phyloP scores from a whole-genome alignment of 1,140 invertebrate species.

The Drosophila pandora region DNA sequence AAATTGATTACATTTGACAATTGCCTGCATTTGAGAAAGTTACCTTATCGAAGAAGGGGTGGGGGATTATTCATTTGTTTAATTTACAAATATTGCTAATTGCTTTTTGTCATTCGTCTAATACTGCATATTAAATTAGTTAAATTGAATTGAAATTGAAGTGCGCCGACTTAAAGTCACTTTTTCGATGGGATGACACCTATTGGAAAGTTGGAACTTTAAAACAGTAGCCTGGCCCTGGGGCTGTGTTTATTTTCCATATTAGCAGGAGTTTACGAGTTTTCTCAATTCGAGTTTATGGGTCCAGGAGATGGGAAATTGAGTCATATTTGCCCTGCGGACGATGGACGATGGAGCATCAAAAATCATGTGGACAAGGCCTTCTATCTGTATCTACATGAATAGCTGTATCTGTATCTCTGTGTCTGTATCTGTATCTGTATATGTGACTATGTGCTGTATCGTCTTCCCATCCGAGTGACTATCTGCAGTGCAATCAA shows the following conservation, averaged over 20 bases:
- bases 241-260: constrained; percentile 58
- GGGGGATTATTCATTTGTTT: constrained; percentile 29
- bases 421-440: background rate
- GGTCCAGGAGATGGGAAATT: constrained; percentile 35
- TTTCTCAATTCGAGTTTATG: constrained; percentile 53
- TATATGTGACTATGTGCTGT: constrained; percentile 11
- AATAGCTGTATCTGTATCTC: constrained; percentile 21
- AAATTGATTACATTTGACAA: constrained; percentile 19
- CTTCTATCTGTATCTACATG: constrained; percentile 8
- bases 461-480: constrained; percentile 24
- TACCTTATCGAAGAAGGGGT: background rate
- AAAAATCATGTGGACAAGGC: constrained; percentile 36
- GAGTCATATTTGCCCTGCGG: constrained; percentile 51
- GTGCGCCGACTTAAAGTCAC: constrained; percentile 3
- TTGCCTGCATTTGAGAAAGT: constrained; percentile 6
- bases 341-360: constrained; percentile 8
- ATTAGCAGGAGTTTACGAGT: constrained; percentile 61
- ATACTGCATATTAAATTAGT: constrained; percentile 43
- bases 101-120: constrained; percentile 57
- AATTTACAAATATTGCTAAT: constrained; percentile 63
- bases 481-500: constrained; percentile 68
- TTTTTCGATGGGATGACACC: constrained; percentile 6
- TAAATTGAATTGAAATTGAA: constrained; percentile 36
- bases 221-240: constrained; percentile 17
- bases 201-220: constrained; percentile 19